A percentile compares a stretch with the other conserved stretches of the same genome.
phyloP scores from a whole-genome alignment of 2,113 vertebrate species.

The Pluvianellus socialis region DNA sequence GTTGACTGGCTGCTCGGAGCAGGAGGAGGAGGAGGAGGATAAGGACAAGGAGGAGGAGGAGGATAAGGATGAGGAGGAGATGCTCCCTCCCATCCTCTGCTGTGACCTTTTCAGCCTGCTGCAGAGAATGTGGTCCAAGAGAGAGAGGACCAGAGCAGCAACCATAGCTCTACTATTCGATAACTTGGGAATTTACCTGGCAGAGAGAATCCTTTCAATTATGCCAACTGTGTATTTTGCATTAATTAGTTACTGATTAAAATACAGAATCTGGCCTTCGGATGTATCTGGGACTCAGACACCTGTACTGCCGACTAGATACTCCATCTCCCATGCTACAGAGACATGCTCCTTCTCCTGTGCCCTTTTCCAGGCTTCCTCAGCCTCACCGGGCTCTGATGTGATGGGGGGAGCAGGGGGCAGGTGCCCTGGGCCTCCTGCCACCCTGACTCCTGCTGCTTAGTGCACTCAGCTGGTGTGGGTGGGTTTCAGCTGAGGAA shows the following conservation, averaged over 20 bases:
- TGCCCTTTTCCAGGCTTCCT: background rate
- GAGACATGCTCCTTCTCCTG: background rate
- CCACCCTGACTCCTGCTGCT: background rate
- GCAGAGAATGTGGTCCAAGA: background rate
- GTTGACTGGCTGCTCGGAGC: background rate
- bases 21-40: background rate
- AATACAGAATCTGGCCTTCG: background rate
- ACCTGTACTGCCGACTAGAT: background rate
- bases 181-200: background rate
- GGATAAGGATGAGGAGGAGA: background rate
- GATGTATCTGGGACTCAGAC: background rate
- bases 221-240: background rate
- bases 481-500: background rate
- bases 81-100: background rate
- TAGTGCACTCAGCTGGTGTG: background rate
- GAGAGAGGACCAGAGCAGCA: background rate
- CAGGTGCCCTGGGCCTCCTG: background rate
- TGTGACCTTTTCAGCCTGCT: background rate
- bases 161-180: rapidly evolving
- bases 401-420: background rate
- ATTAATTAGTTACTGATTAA: background rate
- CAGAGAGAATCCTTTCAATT: background rate
- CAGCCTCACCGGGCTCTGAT: background rate
- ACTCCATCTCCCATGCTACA: background rate
- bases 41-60: background rate